phyloP scores from a whole-genome alignment of 2,888 invertebrate species.

The Exocentrus adspersus region DNA sequence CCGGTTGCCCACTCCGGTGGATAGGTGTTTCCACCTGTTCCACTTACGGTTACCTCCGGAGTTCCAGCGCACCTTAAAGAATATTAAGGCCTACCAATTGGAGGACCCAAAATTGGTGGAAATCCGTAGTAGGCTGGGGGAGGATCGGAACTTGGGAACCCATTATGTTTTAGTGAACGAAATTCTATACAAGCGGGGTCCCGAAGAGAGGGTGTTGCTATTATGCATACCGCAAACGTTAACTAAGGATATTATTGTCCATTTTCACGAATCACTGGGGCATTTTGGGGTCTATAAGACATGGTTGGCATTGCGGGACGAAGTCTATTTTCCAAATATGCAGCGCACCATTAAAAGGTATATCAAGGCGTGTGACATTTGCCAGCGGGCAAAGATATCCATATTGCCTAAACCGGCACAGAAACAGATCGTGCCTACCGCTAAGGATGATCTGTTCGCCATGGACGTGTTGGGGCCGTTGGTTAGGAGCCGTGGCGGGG shows the following conservation, averaged over 20 bases:
- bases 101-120: not conserved
- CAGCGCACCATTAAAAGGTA: slow-evolving; percentile 11
- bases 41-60: not conserved
- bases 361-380: slow-evolving; percentile 15
- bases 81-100: not conserved
- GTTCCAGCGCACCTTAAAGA: not conserved
- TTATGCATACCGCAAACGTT: slow-evolving; percentile 25
- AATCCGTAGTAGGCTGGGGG: not conserved
- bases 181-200: slow-evolving; percentile 21
- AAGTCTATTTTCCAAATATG: slow-evolving; percentile 31
- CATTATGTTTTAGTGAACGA: not conserved
- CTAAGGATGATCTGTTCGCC: not conserved
- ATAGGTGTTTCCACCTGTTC: not conserved
- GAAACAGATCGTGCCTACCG: slow-evolving; percentile 10
- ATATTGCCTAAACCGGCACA: slow-evolving; percentile 17
- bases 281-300: slow-evolving; percentile 33
- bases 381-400: slow-evolving; percentile 15
- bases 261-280: slow-evolving; percentile 29
- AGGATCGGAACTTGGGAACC: not conserved
- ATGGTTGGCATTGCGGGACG: slow-evolving; percentile 20
- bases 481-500: slow-evolving; percentile 45
- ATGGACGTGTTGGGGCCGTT: slow-evolving; percentile 17
- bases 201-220: slow-evolving; percentile 3
- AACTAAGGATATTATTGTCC: not conserved
- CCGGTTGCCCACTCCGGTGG: not conserved